Conservation (phyloP, 1,140 invertebrate species). For the Microplitis mediator region DNA sequence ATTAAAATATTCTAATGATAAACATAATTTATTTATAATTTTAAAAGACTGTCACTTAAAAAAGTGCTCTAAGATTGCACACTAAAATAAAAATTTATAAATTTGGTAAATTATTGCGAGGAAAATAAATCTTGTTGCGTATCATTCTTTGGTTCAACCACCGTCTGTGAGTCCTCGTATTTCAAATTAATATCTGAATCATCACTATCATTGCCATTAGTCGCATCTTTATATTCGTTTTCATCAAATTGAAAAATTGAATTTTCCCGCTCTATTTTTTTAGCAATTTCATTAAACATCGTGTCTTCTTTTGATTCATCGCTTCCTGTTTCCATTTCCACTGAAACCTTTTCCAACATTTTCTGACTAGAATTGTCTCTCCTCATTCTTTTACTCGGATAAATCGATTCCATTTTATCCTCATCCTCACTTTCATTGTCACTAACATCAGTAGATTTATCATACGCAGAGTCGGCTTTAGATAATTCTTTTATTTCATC, state of each 20-base stretch:
- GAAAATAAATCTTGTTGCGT: slow-evolving; percentile 28
- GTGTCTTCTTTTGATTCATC: no score
- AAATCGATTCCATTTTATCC: neutral
- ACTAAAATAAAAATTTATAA: neutral
- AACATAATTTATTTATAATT: no score
- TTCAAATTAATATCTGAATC: neutral
- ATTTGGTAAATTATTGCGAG: neutral
- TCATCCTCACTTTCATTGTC: neutral
- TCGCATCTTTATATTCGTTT: no score
- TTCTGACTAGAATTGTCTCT: no score
- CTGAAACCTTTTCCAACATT: no score
- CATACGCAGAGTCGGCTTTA: neutral
- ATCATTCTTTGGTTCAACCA: slow-evolving; percentile 6
- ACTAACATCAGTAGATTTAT: slow-evolving; percentile 19
- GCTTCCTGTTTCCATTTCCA: no score
- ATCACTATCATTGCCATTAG: neutral
- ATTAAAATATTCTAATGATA: no score
- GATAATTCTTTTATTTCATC: neutral
- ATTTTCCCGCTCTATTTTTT: no score
- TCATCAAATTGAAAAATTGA: no score
- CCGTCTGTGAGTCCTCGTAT: neutral
- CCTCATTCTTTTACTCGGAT: neutral
- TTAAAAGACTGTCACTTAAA: neutral
- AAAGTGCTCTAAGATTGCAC: no score
- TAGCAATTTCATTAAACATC: no score